A percentile compares a stretch with the other conserved stretches of the same genome.
Evolutionary conservation across 2,888 invertebrate species (phyloP).

Genomic region (Chrysomela aeneicollis): DNA sequence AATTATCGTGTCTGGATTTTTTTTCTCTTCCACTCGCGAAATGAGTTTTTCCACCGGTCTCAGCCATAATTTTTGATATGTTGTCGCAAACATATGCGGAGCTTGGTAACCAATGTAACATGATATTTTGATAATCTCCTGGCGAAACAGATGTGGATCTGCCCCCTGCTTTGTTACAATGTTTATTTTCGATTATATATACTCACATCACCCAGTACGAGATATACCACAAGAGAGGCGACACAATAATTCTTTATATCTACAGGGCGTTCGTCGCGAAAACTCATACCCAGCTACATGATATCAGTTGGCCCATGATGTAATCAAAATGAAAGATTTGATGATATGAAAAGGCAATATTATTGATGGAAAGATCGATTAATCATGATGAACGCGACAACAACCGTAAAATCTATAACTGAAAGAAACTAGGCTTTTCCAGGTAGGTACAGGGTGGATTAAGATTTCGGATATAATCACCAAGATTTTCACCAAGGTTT

Average conservation of each 20-base stretch:
- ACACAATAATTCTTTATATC: conserved; percentile 8
- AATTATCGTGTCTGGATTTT: background rate
- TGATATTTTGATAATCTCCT: conserved; percentile 56
- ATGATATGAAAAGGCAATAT: too few species aligned
- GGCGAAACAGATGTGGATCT: conserved; percentile 36
- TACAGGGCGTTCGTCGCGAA: too few species aligned
- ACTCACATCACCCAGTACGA: conserved; percentile 22
- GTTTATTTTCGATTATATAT: conserved; percentile 46
- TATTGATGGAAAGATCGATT: too few species aligned
- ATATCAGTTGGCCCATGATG: too few species aligned
- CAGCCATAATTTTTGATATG: background rate
- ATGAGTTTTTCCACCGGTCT: background rate
- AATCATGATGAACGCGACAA: too few species aligned
- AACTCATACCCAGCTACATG: too few species aligned
- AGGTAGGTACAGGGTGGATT: too few species aligned
- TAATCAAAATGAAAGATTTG: too few species aligned
- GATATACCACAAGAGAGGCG: conserved; percentile 20
- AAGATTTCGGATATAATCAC: too few species aligned
- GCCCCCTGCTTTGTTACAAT: conserved; percentile 45
- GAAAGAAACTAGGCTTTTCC: too few species aligned
- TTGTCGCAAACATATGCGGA: conserved; percentile 14
- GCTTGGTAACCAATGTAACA: conserved; percentile 41
- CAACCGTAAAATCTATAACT: too few species aligned
- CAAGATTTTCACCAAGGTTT: too few species aligned
- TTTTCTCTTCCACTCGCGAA: background rate